phyloP scores from a whole-genome alignment of 2,113 vertebrate species.

The Mellivora capensis region DNA sequence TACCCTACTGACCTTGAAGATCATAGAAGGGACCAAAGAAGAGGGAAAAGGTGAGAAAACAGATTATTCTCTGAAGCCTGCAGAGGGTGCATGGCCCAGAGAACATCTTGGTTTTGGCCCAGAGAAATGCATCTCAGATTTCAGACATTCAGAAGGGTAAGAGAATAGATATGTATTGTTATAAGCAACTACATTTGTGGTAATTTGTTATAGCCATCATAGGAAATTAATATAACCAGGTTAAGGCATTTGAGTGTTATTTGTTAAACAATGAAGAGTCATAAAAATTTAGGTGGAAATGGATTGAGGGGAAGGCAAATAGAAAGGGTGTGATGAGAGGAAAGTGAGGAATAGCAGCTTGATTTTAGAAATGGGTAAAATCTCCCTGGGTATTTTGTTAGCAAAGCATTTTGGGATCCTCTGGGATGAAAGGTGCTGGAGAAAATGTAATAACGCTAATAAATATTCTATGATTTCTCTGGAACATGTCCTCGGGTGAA shows the following conservation, averaged over 20 bases:
- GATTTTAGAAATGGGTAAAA: slow-evolving; percentile 43
- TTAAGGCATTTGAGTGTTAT: not conserved
- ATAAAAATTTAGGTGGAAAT: not conserved
- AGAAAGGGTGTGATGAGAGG: not conserved
- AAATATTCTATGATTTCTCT: slow-evolving; percentile 74
- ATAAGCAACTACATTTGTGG: not conserved
- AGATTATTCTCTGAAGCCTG: no score
- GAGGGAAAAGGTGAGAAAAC: not conserved
- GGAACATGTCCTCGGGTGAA: slow-evolving; percentile 70
- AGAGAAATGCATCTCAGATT: not conserved
- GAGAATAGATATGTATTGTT: not conserved
- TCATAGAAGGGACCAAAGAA: not conserved
- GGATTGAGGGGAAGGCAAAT: not conserved
- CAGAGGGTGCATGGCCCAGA: not conserved
- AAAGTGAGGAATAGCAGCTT: not conserved
- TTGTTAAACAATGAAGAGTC: not conserved
- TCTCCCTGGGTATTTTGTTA: slow-evolving; percentile 46
- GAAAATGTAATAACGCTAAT: slow-evolving; percentile 72
- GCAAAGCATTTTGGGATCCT: slow-evolving; percentile 56
- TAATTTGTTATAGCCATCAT: not conserved
- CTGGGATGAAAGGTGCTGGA: slow-evolving; percentile 65
- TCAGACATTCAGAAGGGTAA: not conserved
- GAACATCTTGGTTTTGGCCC: not conserved
- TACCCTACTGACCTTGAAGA: not conserved
- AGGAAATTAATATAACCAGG: not conserved